These are phyloP conservation scores for Sceloporus undulatus DNA, from an alignment of 2,113 vertebrate genomes.

Conservation along the genomic window DNA sequence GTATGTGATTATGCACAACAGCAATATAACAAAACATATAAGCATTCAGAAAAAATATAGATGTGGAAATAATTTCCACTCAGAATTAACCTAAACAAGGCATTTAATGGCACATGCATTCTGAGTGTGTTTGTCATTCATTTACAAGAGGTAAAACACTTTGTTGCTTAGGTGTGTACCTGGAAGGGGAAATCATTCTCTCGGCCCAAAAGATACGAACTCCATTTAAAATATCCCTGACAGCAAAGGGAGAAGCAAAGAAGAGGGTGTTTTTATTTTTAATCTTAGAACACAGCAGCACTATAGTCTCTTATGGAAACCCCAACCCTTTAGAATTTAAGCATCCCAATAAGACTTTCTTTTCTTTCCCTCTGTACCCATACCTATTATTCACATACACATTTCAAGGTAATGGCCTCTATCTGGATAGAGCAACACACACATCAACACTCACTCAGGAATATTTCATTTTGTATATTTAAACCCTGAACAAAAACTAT, in stretches of 20 bases:
- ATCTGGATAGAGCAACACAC: fast-evolving
- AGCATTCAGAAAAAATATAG: background rate
- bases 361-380: background rate
- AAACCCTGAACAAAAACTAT: background rate
- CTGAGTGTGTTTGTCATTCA: background rate
- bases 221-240: background rate
- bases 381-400: fast-evolving
- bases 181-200: background rate
- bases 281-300: background rate
- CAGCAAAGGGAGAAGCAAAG: background rate
- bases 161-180: background rate
- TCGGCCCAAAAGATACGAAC: background rate
- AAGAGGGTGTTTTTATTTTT: background rate
- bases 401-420: fast-evolving
- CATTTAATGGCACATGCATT: background rate
- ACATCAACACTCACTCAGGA: background rate
- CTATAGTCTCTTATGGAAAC: background rate
- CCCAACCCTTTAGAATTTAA: background rate
- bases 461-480: background rate
- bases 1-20: background rate
- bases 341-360: fast-evolving
- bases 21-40: constrained; percentile 1
- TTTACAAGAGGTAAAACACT: background rate
- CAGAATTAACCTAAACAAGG: background rate
- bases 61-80: background rate